Conservation (phyloP, 2,888 invertebrate species). For the Calliphora vomitoria region DNA sequence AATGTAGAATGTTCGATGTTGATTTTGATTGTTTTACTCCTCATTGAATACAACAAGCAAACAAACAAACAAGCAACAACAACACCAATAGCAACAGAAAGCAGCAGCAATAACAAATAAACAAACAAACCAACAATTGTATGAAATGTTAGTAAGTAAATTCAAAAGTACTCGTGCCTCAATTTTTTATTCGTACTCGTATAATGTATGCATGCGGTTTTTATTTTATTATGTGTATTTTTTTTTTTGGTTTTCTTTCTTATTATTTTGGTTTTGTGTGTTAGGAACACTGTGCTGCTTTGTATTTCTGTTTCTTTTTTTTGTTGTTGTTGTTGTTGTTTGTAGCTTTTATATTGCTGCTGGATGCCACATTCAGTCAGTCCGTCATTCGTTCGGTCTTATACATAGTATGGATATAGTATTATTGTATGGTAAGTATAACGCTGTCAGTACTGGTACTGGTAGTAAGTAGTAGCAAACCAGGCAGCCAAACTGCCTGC, state of each 20-base stretch:
- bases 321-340: too few species aligned
- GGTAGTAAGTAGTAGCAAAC: conserved; percentile 44
- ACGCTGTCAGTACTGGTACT: conserved; percentile 48
- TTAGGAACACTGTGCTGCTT: conserved; percentile 56
- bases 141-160: conserved; percentile 53
- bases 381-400: conserved; percentile 21
- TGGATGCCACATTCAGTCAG: conserved; percentile 43
- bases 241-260: not conserved
- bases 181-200: conserved; percentile 53
- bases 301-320: conserved; percentile 4
- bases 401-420: conserved; percentile 16
- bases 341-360: conserved; percentile 44
- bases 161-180: conserved; percentile 67
- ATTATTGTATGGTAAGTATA: conserved; percentile 51
- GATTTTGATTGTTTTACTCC: conserved; percentile 48
- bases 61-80: conserved; percentile 8
- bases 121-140: conserved; percentile 48
- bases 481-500: conserved; percentile 57
- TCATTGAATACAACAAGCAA: conserved; percentile 59
- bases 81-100: not conserved
- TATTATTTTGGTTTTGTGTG: conserved; percentile 54
- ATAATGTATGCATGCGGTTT: conserved; percentile 60
- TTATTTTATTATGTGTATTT: conserved; percentile 23
- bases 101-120: conserved; percentile 17
- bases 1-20: conserved; percentile 61